Evolutionary conservation across 2,888 invertebrate genomes (phyloP).

Genomic region (Drosophila dives): DNA sequence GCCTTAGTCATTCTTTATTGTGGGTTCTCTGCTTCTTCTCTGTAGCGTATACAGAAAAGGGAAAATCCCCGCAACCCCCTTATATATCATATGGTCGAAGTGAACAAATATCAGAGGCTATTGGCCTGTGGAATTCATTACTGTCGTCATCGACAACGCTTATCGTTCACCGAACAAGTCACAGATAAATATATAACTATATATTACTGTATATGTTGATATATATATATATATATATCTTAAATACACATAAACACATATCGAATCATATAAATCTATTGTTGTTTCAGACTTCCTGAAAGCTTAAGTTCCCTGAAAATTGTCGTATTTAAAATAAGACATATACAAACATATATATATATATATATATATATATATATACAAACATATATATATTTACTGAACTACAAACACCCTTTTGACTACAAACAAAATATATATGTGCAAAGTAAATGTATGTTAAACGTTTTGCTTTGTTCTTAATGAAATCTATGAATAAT

Average conservation of each 20-base stretch:
- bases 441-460: constrained; percentile 1
- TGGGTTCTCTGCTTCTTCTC: constrained; percentile 8
- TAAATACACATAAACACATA: background rate
- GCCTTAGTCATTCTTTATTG: constrained; percentile 15
- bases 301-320: constrained; percentile 29
- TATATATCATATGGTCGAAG: background rate
- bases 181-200: constrained; percentile 10
- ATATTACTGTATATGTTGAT: background rate
- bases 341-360: background rate
- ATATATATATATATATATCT: background rate
- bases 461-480: constrained; percentile 11
- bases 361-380: background rate
- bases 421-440: background rate
- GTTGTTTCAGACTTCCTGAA: constrained; percentile 25
- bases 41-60: constrained; percentile 50
- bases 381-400: background rate
- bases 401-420: background rate
- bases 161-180: constrained; percentile 56
- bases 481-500: constrained; percentile 59
- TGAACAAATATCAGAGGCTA: constrained; percentile 60
- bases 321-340: constrained; percentile 26
- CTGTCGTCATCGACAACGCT: constrained; percentile 63
- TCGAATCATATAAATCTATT: constrained; percentile 3
- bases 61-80: constrained; percentile 47
- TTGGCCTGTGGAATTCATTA: constrained; percentile 64